Evolutionary conservation across 2,888 invertebrate genomes (phyloP).

Genomic region (Eledone cirrhosa): DNA sequence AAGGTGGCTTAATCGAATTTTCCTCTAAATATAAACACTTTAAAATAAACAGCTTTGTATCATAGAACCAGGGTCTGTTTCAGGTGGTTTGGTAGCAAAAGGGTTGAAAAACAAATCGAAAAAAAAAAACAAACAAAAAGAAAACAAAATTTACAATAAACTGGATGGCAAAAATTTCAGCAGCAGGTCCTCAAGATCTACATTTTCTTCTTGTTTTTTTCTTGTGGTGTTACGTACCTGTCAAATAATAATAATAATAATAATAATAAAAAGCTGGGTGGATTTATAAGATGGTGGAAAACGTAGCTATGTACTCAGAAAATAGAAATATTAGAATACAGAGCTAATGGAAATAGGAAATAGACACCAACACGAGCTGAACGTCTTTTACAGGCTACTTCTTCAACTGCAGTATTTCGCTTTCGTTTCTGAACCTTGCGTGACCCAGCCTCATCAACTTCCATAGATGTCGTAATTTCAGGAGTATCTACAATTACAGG

Average conservation of each 20-base stretch:
- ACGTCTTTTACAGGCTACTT: conserved; percentile 50
- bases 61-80: too few species aligned
- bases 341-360: too few species aligned
- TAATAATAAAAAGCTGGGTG: not conserved
- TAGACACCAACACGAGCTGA: conserved; percentile 54
- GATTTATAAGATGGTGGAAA: too few species aligned
- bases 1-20: too few species aligned
- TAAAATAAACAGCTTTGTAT: too few species aligned
- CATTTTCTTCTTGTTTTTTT: conserved; percentile 59
- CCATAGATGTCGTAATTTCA: conserved; percentile 22
- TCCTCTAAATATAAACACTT: too few species aligned
- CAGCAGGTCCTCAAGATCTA: conserved; percentile 64
- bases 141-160: conserved; percentile 43
- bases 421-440: conserved; percentile 43
- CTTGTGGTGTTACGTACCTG: conserved; percentile 52
- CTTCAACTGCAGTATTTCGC: conserved; percentile 37
- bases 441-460: conserved; percentile 24
- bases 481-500: conserved; percentile 1
- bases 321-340: too few species aligned
- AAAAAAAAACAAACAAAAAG: not conserved
- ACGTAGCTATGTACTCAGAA: too few species aligned
- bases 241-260: conserved; percentile 3
- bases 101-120: not conserved
- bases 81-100: too few species aligned
- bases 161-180: conserved; percentile 63